Evolutionary conservation across 2,888 invertebrate genomes (phyloP).

Genomic region (Hetaerina titia): DNA sequence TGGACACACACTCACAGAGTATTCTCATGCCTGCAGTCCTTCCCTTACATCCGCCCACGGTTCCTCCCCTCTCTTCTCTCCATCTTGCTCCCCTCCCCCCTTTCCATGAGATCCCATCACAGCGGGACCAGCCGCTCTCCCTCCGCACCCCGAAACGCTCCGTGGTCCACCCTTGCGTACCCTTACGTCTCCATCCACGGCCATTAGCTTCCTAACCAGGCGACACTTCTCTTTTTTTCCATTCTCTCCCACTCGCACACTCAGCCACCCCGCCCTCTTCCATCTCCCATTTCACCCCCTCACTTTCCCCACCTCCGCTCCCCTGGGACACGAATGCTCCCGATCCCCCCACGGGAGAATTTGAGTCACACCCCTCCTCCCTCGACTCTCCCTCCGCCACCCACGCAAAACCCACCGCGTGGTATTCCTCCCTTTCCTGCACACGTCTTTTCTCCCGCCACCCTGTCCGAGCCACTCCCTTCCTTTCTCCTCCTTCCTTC

Average conservation of each 20-base stretch:
- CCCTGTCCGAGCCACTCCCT: background rate
- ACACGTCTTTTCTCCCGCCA: no score
- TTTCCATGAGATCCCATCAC: background rate
- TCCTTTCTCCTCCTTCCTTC: background rate
- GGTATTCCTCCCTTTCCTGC: no score
- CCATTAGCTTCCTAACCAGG: constrained; percentile 8
- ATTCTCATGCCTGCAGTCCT: background rate
- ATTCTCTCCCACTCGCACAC: background rate
- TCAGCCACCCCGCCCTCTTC: background rate
- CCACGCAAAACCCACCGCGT: no score
- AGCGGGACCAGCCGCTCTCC: background rate
- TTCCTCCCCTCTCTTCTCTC: no score
- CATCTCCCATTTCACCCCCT: background rate
- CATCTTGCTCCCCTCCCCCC: no score
- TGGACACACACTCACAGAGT: background rate
- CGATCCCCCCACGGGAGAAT: no score
- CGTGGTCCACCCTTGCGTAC: background rate
- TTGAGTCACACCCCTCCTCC: background rate
- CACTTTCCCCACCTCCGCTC: no score
- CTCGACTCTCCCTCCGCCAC: background rate
- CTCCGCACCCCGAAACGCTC: background rate
- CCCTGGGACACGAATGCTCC: no score
- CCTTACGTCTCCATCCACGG: background rate
- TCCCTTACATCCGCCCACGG: background rate
- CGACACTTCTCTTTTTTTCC: background rate